Percentiles rank a stretch among this genome's conserved stretches.
Conservation (phyloP, 1,140 invertebrate genomes). For the Trachymyrmex septentrionalis region DNA sequence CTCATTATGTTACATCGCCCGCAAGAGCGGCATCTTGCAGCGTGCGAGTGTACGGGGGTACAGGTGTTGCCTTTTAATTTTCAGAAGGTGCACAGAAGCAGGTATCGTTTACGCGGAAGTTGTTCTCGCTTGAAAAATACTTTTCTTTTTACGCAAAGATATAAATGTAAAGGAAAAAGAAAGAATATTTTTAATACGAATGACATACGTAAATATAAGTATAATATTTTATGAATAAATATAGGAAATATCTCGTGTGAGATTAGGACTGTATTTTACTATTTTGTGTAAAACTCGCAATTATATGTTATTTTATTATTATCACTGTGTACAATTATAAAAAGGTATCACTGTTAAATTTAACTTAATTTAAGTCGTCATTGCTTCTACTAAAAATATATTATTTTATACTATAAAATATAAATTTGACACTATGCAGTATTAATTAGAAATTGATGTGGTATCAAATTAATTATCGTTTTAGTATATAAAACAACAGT, state of each 20-base stretch:
- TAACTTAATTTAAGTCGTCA: too few species aligned
- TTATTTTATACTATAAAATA: too few species aligned
- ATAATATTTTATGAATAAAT: not conserved
- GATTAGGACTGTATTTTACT: not conserved
- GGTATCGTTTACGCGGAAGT: conserved; percentile 74
- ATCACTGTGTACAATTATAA: not conserved
- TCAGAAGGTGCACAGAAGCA: conserved; percentile 66
- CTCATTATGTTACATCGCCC: conserved; percentile 56
- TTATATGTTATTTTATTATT: not conserved
- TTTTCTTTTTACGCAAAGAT: conserved; percentile 18
- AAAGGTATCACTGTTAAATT: not conserved
- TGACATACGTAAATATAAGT: not conserved
- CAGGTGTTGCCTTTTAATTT: conserved; percentile 79
- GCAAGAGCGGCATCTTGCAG: conserved; percentile 38
- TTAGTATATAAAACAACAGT: too few species aligned
- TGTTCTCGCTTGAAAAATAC: conserved; percentile 43
- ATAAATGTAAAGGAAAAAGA: not conserved
- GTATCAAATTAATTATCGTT: too few species aligned
- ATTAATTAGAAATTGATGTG: too few species aligned
- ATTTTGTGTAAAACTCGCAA: not conserved
- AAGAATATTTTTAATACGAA: not conserved
- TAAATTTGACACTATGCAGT: too few species aligned
- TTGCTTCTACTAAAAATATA: too few species aligned
- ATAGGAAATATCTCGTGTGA: not conserved
- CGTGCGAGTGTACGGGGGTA: conserved; percentile 45